These are phyloP conservation scores for Drosophila affinis DNA, from an alignment of 2,888 invertebrate species.

Conservation along the genomic window DNA sequence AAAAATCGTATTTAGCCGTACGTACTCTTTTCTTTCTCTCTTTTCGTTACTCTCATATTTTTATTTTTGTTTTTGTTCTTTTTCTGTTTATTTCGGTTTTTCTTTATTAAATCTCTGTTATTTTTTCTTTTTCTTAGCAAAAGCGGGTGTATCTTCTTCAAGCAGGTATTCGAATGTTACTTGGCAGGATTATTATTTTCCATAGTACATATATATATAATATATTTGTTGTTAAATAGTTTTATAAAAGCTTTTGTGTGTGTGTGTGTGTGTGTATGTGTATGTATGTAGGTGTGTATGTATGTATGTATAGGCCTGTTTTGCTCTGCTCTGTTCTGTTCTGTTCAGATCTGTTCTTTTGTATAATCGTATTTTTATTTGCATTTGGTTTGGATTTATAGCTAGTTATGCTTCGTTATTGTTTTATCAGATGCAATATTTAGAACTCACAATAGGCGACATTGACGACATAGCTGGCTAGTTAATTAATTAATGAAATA, in stretches of 20 bases:
- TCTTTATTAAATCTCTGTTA: conserved; percentile 42
- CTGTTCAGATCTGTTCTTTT: conserved; percentile 41
- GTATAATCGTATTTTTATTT: conserved; percentile 48
- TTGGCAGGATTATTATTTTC: conserved; percentile 81
- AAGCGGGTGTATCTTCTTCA: conserved; percentile 82
- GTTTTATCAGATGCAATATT: conserved; percentile 60
- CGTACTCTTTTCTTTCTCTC: neutral
- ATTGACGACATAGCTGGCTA: conserved; percentile 70
- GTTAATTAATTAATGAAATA: conserved; percentile 56
- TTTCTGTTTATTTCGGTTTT: neutral
- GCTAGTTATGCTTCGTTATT: conserved; percentile 53
- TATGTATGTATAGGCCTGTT: conserved; percentile 45
- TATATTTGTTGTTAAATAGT: conserved; percentile 64
- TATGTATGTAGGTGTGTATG: conserved; percentile 33
- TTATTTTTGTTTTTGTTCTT: conserved; percentile 34
- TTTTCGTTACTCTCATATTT: conserved; percentile 19
- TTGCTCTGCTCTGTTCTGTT: conserved; percentile 27
- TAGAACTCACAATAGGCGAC: conserved; percentile 76
- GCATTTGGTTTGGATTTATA: conserved; percentile 42
- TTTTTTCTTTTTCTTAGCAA: conserved; percentile 68
- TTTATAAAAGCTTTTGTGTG: conserved; percentile 75
- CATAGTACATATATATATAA: conserved; percentile 46
- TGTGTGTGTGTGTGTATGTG: conserved; percentile 29
- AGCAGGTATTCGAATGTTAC: conserved; percentile 82
- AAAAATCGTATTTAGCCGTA: conserved; percentile 78